Evolutionary conservation across 2,113 vertebrate genomes (phyloP).

Genomic region (Calidris pygmaea): DNA sequence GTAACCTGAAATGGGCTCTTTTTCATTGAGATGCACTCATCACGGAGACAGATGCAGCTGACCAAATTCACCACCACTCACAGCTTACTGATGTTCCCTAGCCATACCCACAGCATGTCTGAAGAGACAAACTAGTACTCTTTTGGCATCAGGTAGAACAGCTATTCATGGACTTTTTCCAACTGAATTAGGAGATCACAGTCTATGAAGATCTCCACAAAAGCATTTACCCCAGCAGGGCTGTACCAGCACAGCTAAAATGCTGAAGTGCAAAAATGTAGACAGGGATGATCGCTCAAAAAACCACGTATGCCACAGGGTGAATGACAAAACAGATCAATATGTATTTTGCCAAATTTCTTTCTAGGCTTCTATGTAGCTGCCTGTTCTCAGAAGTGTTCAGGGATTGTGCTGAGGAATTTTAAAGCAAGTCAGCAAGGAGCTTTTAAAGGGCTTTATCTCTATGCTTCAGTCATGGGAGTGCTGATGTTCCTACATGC

Average conservation of each 20-base stretch:
- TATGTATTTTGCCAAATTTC: background rate
- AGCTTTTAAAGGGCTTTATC: background rate
- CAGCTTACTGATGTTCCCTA: background rate
- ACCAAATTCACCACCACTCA: background rate
- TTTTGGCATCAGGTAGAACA: background rate
- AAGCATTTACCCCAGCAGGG: background rate
- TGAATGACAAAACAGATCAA: background rate
- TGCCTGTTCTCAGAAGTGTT: background rate
- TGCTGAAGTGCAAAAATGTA: background rate
- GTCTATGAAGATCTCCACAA: background rate
- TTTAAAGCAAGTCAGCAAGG: background rate
- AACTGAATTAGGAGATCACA: background rate
- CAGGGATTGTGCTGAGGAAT: background rate
- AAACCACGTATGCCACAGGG: background rate
- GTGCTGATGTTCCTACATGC: background rate
- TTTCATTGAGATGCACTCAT: background rate
- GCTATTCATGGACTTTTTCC: background rate
- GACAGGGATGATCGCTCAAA: background rate
- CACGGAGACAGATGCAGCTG: background rate
- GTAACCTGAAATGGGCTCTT: background rate
- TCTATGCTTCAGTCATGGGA: background rate
- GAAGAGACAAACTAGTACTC: background rate
- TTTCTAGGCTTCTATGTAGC: background rate
- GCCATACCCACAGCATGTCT: background rate
- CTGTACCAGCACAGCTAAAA: background rate